Percentiles rank a stretch among this genome's conserved stretches.
Conservation (phyloP, 1,140 invertebrate species). For the Panagrolaimus sp. region DNA sequence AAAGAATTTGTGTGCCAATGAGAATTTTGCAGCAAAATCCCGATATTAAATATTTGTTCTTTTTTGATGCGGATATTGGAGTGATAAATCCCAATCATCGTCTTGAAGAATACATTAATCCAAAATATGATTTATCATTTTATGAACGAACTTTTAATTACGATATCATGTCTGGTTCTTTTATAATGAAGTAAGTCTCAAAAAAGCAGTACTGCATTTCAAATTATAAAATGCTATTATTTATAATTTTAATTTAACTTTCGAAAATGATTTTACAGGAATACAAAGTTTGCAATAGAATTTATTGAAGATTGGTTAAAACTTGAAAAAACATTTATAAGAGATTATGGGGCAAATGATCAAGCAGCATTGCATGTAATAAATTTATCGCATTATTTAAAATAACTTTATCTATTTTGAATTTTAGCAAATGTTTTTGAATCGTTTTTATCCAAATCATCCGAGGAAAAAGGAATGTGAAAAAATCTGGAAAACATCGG, state of each 20-base stretch:
- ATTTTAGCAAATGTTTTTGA: slow-evolving; percentile 2
- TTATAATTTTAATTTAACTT: too few relatives aligned
- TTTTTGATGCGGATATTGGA: slow-evolving; percentile 26
- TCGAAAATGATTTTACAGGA: slow-evolving; percentile 16
- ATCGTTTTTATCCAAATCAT: too few relatives aligned
- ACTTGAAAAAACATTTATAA: slow-evolving; percentile 22
- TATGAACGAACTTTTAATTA: slow-evolving; percentile 38
- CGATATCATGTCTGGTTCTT: slow-evolving; percentile 39
- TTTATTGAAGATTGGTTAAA: slow-evolving; percentile 35
- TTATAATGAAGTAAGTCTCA: slow-evolving; percentile 26
- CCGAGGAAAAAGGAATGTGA: too few relatives aligned
- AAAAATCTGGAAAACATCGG: too few relatives aligned
- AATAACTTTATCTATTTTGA: neutral
- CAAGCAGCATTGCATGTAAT: slow-evolving; percentile 38
- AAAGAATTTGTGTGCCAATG: too few relatives aligned
- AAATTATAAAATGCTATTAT: too few relatives aligned
- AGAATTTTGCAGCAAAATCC: too few relatives aligned
- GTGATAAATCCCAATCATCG: slow-evolving; percentile 41
- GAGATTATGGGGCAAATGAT: slow-evolving; percentile 36
- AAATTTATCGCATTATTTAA: neutral
- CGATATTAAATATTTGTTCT: neutral
- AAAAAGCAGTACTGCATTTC: too few relatives aligned
- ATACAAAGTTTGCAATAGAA: slow-evolving; percentile 21
- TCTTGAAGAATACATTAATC: slow-evolving; percentile 31
- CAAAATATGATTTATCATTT: slow-evolving; percentile 26